Conservation (phyloP, 2,888 invertebrate species). For the Serrognathus titanus region DNA sequence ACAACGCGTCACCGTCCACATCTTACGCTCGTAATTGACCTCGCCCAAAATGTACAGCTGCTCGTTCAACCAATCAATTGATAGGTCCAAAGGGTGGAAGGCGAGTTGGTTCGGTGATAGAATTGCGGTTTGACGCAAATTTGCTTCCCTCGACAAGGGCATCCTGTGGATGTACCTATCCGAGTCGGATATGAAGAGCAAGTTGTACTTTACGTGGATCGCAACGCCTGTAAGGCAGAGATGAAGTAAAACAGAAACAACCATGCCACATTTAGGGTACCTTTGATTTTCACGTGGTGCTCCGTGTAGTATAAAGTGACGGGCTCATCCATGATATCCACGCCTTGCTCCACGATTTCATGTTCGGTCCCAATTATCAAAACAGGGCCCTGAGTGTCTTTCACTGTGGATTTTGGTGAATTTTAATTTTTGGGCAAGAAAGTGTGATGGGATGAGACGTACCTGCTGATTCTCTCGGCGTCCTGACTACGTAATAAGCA, state of each 20-base stretch:
- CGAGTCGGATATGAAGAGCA: conserved; percentile 76
- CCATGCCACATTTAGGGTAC: background rate
- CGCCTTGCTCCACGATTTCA: conserved; percentile 64
- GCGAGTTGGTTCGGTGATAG: conserved; percentile 54
- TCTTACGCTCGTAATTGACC: conserved; percentile 52
- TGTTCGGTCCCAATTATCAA: conserved; percentile 69
- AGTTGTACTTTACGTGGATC: conserved; percentile 68
- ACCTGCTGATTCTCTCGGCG: conserved; percentile 66
- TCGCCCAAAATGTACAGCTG: conserved; percentile 80
- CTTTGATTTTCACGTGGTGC: conserved; percentile 49
- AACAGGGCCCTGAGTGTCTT: conserved; percentile 64
- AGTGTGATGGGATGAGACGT: conserved; percentile 24
- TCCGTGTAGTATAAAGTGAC: conserved; percentile 61
- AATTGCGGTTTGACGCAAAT: conserved; percentile 40
- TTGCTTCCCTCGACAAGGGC: conserved; percentile 50
- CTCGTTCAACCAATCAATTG: conserved; percentile 87
- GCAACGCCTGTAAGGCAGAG: conserved; percentile 61
- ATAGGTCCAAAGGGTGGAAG: conserved; percentile 67
- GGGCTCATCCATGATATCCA: conserved; percentile 65
- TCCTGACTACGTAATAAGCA: conserved; percentile 61
- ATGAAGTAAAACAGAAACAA: background rate
- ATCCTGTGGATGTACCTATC: conserved; percentile 57
- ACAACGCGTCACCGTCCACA: conserved; percentile 75
- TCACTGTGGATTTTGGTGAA: conserved; percentile 50
- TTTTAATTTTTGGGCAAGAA: background rate